phyloP scores from a whole-genome alignment of 2,888 invertebrate genomes.

The Leptinotarsa peninsularis region DNA sequence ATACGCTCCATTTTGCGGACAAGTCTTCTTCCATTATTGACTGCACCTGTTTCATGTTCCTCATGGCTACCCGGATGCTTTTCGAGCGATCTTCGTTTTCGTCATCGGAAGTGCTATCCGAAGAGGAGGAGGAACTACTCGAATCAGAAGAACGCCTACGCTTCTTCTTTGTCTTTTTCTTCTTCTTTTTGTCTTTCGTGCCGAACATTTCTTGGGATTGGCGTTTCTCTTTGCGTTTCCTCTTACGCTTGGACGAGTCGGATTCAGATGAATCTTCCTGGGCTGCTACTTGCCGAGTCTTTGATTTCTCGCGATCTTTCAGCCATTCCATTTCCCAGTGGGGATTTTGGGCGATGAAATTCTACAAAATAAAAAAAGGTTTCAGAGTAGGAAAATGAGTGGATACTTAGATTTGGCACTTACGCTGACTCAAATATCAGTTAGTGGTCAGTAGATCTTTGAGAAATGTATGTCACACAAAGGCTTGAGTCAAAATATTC shows the following conservation, averaged over 20 bases:
- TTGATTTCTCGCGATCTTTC: constrained; percentile 75
- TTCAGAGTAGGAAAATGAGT: neutral
- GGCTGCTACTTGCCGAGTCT: constrained; percentile 55
- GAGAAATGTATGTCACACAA: neutral
- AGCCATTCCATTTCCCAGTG: constrained; percentile 91
- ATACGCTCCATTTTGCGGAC: constrained; percentile 63
- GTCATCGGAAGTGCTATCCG: constrained; percentile 63
- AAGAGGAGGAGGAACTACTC: constrained; percentile 66
- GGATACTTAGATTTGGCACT: constrained; percentile 2
- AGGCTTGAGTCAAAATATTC: neutral
- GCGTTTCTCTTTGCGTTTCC: constrained; percentile 54
- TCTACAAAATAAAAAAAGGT: constrained; percentile 66
- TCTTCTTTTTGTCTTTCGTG: constrained; percentile 70
- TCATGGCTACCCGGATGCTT: constrained; percentile 76
- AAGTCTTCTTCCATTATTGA: constrained; percentile 67
- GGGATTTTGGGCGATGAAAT: constrained; percentile 85
- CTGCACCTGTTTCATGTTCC: constrained; percentile 69
- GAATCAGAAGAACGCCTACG: constrained; percentile 62
- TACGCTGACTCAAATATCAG: neutral
- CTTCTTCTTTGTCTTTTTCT: constrained; percentile 64
- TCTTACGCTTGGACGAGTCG: constrained; percentile 48
- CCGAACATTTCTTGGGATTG: constrained; percentile 48
- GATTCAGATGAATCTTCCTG: constrained; percentile 45
- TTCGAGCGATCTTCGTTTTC: constrained; percentile 68
- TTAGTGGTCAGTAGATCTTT: too few relatives aligned